Evolutionary conservation across 2,888 invertebrate species (phyloP).

Genomic region (Microdon myrmicae): DNA sequence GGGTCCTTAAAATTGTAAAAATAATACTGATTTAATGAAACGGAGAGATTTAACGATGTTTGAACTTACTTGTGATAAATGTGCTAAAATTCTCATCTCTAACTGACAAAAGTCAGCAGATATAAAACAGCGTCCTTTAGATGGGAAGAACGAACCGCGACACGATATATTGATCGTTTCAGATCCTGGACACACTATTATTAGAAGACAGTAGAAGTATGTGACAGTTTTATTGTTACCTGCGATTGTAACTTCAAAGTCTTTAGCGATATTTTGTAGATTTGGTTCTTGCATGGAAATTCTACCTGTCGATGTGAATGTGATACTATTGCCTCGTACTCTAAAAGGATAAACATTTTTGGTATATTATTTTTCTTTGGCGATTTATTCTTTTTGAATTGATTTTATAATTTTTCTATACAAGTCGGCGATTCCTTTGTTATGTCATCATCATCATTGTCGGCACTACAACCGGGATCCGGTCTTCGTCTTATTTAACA

Average conservation of each 20-base stretch:
- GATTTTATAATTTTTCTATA: too few species aligned
- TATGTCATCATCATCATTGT: background rate
- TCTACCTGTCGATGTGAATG: conserved; percentile 81
- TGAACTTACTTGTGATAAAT: conserved; percentile 73
- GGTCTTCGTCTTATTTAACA: too few species aligned
- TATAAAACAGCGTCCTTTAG: conserved; percentile 73
- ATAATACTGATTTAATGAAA: conserved; percentile 6
- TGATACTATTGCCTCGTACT: conserved; percentile 76
- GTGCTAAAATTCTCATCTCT: conserved; percentile 92
- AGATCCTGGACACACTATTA: conserved; percentile 41
- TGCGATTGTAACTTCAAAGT: conserved; percentile 73
- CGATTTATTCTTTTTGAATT: background rate
- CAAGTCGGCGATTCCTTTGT: too few species aligned
- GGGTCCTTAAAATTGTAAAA: conserved; percentile 70
- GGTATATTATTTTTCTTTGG: too few species aligned
- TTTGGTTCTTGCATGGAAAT: conserved; percentile 94
- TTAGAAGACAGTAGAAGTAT: background rate
- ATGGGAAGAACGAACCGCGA: conserved; percentile 76
- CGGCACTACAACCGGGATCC: too few species aligned
- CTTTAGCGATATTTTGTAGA: conserved; percentile 89
- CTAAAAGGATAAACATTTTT: conserved; percentile 62
- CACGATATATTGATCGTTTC: conserved; percentile 65
- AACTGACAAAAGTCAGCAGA: conserved; percentile 97
- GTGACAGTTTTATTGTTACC: conserved; percentile 26
- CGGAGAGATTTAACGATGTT: background rate